Conservation (phyloP, 2,888 invertebrate species). For the Coremacera marginata region DNA sequence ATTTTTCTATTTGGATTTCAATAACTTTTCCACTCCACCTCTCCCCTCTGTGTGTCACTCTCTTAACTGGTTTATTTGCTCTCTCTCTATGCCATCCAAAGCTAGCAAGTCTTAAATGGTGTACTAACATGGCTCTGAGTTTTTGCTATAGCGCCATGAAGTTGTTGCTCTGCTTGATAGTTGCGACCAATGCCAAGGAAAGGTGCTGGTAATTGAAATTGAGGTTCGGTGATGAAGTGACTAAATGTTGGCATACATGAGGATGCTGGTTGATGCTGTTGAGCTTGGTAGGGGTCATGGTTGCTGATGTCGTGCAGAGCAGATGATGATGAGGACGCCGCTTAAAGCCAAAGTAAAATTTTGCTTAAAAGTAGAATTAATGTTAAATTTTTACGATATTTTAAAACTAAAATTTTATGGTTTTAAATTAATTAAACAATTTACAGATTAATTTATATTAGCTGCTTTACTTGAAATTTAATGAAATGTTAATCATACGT, state of each 20-base stretch:
- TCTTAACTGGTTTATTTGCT: background rate
- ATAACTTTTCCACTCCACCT: background rate
- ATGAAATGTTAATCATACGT: too few species aligned
- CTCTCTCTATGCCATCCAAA: background rate
- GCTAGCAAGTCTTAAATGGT: background rate
- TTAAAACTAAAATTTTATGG: too few species aligned
- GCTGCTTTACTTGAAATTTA: too few species aligned
- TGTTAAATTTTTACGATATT: too few species aligned
- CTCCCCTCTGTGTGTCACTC: background rate
- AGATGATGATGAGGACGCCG: conserved; percentile 4
- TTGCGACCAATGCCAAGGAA: conserved; percentile 14
- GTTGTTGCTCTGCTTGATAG: background rate
- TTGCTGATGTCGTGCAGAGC: conserved; percentile 38
- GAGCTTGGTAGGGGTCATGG: conserved; percentile 19
- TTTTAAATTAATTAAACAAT: too few species aligned
- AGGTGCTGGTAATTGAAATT: conserved; percentile 60
- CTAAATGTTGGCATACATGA: conserved; percentile 50
- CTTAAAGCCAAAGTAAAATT: background rate
- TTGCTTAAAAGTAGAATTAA: too few species aligned
- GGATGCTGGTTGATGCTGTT: conserved; percentile 18
- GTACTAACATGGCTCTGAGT: background rate
- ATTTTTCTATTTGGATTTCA: background rate
- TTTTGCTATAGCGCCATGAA: background rate
- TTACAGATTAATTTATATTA: too few species aligned
- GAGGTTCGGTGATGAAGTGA: conserved; percentile 64